phyloP scores from a whole-genome alignment of 2,113 vertebrate species.

The Pteropus alecto region DNA sequence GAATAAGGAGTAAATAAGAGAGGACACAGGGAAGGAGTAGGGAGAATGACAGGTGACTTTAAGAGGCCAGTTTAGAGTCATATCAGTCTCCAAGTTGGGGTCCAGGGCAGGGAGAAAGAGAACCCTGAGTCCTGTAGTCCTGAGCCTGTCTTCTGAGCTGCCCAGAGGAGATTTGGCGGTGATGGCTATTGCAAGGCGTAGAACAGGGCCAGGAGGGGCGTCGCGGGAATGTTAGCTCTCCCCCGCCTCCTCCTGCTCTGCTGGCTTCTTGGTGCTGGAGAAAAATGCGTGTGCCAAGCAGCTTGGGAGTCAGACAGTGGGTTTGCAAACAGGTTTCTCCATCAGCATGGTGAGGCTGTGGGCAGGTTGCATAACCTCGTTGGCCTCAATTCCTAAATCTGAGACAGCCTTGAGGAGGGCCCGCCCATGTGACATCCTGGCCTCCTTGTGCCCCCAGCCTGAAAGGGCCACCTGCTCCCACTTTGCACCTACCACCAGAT shows the following conservation, averaged over 20 bases:
- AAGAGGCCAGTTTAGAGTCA: background rate
- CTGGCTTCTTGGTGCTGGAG: background rate
- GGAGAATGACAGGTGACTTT: background rate
- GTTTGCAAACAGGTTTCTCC: background rate
- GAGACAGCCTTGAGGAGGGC: background rate
- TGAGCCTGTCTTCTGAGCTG: background rate
- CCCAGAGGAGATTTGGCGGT: fast-evolving
- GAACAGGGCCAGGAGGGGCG: fast-evolving
- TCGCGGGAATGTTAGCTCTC: fast-evolving
- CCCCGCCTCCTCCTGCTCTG: background rate
- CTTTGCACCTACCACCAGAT: fast-evolving
- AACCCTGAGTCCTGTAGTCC: background rate
- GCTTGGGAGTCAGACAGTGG: background rate
- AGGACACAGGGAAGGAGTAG: background rate
- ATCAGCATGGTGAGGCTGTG: fast-evolving
- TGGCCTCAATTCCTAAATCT: background rate
- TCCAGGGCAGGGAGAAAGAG: background rate
- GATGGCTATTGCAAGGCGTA: background rate
- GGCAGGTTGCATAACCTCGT: background rate
- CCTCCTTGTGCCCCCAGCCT: background rate
- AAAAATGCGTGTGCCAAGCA: background rate
- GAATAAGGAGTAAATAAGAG: background rate
- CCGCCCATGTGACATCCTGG: background rate
- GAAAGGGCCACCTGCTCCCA: background rate
- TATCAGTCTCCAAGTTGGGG: background rate